Percentiles rank a stretch among this genome's conserved stretches.
Conservation (phyloP, 2,797 vertebrate species). For the Diceros bicornis region DNA sequence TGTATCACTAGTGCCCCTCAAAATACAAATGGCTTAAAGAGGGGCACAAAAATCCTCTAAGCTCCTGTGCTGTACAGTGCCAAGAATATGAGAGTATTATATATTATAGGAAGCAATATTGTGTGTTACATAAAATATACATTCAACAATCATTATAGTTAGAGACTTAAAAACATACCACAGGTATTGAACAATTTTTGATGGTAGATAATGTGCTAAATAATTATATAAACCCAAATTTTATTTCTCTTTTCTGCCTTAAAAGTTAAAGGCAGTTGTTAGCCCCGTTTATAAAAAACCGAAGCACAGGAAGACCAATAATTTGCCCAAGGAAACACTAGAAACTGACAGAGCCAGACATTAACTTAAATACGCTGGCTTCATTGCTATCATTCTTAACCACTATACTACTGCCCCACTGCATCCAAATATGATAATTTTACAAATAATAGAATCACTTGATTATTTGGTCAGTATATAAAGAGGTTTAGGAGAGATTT, state of each 20-base stretch:
- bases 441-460: background rate
- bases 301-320: background rate
- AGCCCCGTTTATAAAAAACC: background rate
- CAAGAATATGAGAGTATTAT: background rate
- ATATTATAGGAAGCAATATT: background rate
- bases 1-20: background rate
- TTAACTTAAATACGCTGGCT: background rate
- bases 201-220: background rate
- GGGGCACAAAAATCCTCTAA: background rate
- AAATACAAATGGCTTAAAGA: background rate
- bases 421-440: background rate
- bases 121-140: background rate
- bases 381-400: background rate
- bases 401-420: background rate
- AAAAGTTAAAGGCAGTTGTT: background rate
- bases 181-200: background rate
- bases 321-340: background rate
- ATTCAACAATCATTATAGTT: background rate
- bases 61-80: background rate
- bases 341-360: background rate
- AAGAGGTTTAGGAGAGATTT: background rate
- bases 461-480: background rate
- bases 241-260: background rate
- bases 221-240: background rate
- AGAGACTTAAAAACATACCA: background rate